Conservation (phyloP, 2,888 invertebrate species). For the Orchesella flavescens region DNA sequence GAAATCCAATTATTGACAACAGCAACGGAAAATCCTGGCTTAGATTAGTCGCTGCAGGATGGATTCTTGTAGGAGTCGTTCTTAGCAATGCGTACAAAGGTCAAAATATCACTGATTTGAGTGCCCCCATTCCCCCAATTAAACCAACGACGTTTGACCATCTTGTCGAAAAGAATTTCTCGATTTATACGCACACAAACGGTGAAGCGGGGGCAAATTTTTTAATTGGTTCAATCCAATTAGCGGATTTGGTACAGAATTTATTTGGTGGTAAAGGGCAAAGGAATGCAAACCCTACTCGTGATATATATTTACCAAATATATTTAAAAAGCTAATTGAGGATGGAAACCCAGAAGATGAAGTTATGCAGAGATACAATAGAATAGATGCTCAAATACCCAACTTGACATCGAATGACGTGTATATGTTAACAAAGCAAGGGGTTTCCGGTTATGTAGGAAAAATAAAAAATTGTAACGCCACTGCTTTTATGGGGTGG, state of each 20-base stretch:
- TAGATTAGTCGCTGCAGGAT: background rate
- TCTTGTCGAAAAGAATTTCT: background rate
- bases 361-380: background rate
- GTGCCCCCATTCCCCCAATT: background rate
- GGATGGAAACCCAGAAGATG: background rate
- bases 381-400: background rate
- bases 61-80: background rate
- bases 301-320: background rate
- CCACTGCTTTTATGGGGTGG: constrained; percentile 23
- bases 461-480: background rate
- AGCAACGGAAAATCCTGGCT: background rate
- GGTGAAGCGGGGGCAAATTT: background rate
- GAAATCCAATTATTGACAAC: background rate
- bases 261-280: background rate
- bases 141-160: background rate
- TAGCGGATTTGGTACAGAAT: background rate
- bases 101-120: background rate
- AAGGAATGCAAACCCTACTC: background rate
- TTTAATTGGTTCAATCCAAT: background rate
- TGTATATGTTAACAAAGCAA: background rate
- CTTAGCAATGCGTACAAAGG: constrained; percentile 1
- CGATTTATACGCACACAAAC: background rate
- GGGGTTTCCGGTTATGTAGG: background rate
- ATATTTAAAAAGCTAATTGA: background rate
- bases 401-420: background rate